phyloP scores from a whole-genome alignment of 1,140 invertebrate species.

The Leptopilina clavipes region DNA sequence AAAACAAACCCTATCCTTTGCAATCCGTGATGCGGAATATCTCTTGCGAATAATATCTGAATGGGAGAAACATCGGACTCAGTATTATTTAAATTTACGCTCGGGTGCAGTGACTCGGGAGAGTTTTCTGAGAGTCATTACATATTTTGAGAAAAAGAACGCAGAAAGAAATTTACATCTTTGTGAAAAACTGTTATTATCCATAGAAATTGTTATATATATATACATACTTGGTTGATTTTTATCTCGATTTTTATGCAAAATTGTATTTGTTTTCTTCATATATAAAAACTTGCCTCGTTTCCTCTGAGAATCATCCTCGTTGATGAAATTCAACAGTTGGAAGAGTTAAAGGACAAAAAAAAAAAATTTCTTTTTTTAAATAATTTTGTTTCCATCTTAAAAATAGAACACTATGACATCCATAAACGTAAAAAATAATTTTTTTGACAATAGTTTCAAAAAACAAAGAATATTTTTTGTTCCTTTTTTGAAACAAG shows the following conservation, averaged over 20 bases:
- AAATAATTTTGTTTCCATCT: too few relatives aligned
- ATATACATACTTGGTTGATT: constrained; percentile 1
- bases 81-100: constrained; percentile 25
- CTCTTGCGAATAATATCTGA: constrained; percentile 12
- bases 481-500: neutral
- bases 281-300: neutral
- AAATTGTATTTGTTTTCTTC: neutral
- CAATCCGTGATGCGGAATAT: constrained; percentile 11
- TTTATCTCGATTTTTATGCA: neutral
- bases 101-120: neutral
- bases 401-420: too few relatives aligned
- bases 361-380: too few relatives aligned
- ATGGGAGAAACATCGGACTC: constrained; percentile 14
- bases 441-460: neutral
- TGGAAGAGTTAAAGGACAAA: too few relatives aligned
- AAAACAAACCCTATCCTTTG: constrained; percentile 1
- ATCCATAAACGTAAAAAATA: neutral
- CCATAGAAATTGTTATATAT: constrained; percentile 1
- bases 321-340: too few relatives aligned
- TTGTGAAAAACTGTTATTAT: constrained; percentile 22
- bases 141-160: constrained; percentile 17
- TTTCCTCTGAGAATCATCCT: neutral
- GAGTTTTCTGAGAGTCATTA: neutral
- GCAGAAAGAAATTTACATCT: constrained; percentile 9
- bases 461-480: neutral